Evolutionary conservation across 2,888 invertebrate genomes (phyloP), one percentile per base, ranked within the genome.

Genomic region (Ferdinandea cuprea): DNA sequence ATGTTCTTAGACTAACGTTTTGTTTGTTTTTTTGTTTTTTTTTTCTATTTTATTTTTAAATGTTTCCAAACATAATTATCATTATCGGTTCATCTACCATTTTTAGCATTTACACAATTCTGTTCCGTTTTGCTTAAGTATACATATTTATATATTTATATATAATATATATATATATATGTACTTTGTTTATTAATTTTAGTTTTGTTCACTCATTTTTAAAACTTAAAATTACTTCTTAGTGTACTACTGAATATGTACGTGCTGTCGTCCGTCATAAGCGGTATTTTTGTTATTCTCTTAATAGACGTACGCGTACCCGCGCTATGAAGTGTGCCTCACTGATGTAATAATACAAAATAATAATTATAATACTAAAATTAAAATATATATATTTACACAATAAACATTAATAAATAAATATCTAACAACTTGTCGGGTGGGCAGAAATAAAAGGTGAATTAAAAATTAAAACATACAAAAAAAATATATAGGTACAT

Each of bases 391-490:
- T 37, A 30, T 83, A 83, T 83, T 56, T 83, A 83, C 83, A 79
- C 30, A 66, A 73, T 63, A 44, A 83, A 63, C 72, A 63, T 72
- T 72, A 83, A 83, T 83, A 83, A 83, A 83, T 83, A 83, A 83
- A 83, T 83, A 83, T 83, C 68, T 72, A 68, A 83, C 72, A 83
- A 73, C 77, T 83, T 73, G 46, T 54, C 61, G 83, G 66, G 56
- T 68, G 78, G 78, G 56, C 28, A 58, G 76, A 46, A 42, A 15
- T 35, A 44, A 32, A 42, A 37, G 11, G 19, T 28, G 28, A 37
- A 54, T 28, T 17, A 32, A 6, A 42, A 46, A 54, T 28, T 37
- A 66, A 58, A 28, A 40, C 25, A 50, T 15, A 32, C 37, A 61
- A 58, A 40, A 56, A 40, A 30, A 48, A 13, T 11, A 17, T 35